Evolutionary conservation across 2,797 vertebrate species (phyloP).

Genomic region (Danio choprae): DNA sequence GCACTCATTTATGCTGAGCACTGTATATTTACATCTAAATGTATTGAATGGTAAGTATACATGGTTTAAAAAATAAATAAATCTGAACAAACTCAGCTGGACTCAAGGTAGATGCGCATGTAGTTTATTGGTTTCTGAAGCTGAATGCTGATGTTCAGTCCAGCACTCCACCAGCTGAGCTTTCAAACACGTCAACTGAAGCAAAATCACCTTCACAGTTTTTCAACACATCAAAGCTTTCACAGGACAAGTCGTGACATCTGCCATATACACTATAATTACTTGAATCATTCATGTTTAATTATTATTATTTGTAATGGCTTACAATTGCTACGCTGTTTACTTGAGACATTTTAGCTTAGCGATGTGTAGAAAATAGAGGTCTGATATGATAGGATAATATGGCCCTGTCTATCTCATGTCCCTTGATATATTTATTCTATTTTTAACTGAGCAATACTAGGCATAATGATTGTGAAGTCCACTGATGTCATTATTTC

Average conservation of each 20-base stretch:
- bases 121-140: constrained; percentile 2
- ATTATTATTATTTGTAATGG: neutral
- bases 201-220: neutral
- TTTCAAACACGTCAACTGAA: neutral
- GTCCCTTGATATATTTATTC: constrained; percentile 53
- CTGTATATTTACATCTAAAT: too few species aligned
- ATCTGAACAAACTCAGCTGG: neutral
- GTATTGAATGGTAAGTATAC: neutral
- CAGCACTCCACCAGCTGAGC: neutral
- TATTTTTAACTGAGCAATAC: constrained; percentile 65
- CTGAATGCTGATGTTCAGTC: neutral
- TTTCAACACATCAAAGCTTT: neutral
- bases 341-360: neutral
- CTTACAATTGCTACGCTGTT: neutral
- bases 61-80: neutral
- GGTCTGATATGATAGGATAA: constrained; percentile 33
- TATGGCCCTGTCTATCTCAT: constrained; percentile 57
- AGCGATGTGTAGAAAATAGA: neutral
- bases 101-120: neutral
- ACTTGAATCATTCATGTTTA: neutral
- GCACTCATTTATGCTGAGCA: too few species aligned
- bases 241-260: neutral
- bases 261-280: neutral
- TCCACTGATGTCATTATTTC: constrained; percentile 66
- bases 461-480: constrained; percentile 62